Percentiles rank a stretch among this genome's conserved stretches.
Conservation (phyloP, 2,113 vertebrate genomes). For the Ahaetulla prasina region DNA sequence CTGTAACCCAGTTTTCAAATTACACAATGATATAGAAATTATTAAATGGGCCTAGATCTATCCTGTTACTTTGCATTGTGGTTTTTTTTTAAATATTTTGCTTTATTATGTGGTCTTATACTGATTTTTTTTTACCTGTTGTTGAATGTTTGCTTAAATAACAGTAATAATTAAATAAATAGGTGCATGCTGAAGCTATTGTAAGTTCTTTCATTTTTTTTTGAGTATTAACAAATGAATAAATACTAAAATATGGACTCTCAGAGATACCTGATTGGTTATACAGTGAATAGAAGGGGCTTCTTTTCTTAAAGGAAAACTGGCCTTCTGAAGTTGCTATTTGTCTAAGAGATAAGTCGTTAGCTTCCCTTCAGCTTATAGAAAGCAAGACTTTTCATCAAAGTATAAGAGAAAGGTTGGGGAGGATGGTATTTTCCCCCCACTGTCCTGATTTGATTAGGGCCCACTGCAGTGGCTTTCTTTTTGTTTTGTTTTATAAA, state of each 20-base stretch:
- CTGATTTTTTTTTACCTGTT: not conserved
- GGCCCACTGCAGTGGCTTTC: not conserved
- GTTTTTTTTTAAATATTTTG: not conserved
- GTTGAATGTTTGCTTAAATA: not conserved
- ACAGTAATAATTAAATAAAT: not conserved
- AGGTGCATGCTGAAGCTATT: not conserved
- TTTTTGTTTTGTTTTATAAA: not conserved
- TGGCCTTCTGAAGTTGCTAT: not conserved
- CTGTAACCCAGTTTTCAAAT: not conserved
- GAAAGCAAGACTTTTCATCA: not conserved
- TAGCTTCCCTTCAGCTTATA: not conserved
- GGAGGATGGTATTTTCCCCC: not conserved
- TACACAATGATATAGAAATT: not conserved
- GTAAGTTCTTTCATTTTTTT: not conserved
- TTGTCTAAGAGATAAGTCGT: not conserved
- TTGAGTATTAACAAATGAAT: not conserved
- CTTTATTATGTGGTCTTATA: not conserved
- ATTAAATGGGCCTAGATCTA: not conserved
- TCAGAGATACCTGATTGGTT: not conserved
- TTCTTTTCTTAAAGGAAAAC: not conserved
- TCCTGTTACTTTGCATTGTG: not conserved
- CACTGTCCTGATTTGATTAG: not conserved
- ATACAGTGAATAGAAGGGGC: not conserved
- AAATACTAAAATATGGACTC: not conserved
- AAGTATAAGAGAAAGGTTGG: not conserved